These are phyloP conservation scores for Fragum whitleyi DNA, from an alignment of 2,888 invertebrate species.

Conservation along the genomic window DNA sequence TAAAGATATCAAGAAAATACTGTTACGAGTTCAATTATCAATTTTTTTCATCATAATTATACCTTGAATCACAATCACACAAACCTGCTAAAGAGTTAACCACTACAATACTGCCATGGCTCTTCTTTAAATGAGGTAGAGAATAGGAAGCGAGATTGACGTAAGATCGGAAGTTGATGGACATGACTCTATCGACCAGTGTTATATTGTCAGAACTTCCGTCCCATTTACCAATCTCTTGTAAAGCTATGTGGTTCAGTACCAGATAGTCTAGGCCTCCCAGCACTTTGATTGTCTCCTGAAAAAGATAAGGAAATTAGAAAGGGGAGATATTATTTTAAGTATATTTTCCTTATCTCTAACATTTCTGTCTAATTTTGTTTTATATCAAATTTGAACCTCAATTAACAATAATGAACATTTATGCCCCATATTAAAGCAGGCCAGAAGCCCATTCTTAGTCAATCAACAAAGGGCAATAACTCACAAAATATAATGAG, in stretches of 20 bases:
- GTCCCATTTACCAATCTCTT: conserved; percentile 77
- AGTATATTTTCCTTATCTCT: too few relatives aligned
- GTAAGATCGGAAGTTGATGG: conserved; percentile 83
- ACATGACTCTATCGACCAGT: conserved; percentile 70
- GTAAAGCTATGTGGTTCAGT: conserved; percentile 81
- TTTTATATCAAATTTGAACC: too few relatives aligned
- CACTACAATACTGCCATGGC: conserved; percentile 79
- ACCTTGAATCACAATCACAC: too few relatives aligned
- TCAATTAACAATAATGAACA: too few relatives aligned
- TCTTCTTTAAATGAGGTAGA: conserved; percentile 75
- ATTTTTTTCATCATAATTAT: too few relatives aligned
- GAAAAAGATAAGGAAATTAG: conserved; percentile 21
- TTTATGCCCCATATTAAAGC: too few relatives aligned
- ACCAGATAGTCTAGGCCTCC: conserved; percentile 83
- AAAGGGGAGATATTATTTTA: not conserved
- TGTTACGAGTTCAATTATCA: too few relatives aligned
- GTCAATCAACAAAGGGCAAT: too few relatives aligned
- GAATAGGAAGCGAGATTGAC: conserved; percentile 81
- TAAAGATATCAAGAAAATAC: too few relatives aligned
- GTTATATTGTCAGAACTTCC: conserved; percentile 77
- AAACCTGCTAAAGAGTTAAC: conserved; percentile 82
- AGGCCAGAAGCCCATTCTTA: too few relatives aligned
- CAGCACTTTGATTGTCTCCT: conserved; percentile 75
- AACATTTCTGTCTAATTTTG: too few relatives aligned
- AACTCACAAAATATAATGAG: too few relatives aligned